phyloP scores from a whole-genome alignment of 2,797 vertebrate species.

The Gallinago solitaria region DNA sequence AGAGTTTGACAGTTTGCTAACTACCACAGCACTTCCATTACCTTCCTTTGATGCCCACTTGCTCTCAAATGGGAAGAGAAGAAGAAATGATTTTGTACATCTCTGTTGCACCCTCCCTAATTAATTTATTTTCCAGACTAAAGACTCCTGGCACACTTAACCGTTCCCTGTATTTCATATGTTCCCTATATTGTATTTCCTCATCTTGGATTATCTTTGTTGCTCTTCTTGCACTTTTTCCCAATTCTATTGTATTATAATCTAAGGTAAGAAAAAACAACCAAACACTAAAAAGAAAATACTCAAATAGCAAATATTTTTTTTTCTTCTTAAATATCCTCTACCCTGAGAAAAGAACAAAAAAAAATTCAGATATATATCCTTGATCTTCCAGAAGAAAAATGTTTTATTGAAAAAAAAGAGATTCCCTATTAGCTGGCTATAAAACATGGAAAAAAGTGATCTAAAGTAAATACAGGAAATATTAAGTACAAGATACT shows the following conservation, averaged over 20 bases:
- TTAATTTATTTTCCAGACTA: not conserved
- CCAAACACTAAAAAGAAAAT: not conserved
- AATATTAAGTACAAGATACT: slow-evolving; percentile 6
- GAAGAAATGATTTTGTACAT: not conserved
- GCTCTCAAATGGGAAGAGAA: not conserved
- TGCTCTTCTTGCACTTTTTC: not conserved
- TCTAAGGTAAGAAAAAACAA: not conserved
- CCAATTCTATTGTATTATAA: not conserved
- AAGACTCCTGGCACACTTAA: not conserved
- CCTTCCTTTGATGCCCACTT: not conserved
- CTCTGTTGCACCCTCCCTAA: not conserved
- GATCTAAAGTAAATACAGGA: not conserved
- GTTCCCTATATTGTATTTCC: not conserved
- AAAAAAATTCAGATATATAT: not conserved
- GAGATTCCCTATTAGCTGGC: not conserved
- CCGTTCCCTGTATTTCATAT: not conserved
- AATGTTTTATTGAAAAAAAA: not conserved
- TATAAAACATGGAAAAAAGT: not conserved
- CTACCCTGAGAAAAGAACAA: not conserved
- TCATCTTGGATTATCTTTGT: not conserved
- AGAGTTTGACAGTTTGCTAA: not conserved
- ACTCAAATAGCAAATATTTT: not conserved
- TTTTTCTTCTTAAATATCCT: not conserved
- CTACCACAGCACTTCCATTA: not conserved
- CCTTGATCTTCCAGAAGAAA: not conserved